A percentile compares a stretch with the other conserved stretches of the same genome.
These are phyloP conservation scores for Ammodytes marinus DNA, from an alignment of 2,113 vertebrate genomes.

Conservation along the genomic window DNA sequence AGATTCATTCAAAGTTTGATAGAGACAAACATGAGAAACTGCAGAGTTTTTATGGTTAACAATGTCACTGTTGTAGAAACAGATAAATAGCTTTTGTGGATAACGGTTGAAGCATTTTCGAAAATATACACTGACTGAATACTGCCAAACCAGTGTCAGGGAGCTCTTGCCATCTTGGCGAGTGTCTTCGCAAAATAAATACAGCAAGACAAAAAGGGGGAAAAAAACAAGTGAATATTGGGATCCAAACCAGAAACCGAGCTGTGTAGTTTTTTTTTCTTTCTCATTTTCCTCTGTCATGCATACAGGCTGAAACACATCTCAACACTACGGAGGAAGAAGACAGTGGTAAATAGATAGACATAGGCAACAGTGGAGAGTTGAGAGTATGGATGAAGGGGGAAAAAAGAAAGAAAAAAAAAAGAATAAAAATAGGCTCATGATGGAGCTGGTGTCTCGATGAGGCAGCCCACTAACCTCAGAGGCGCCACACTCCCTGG, in stretches of 20 bases:
- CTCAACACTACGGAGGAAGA: slow-evolving; percentile 55
- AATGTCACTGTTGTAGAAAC: slow-evolving; percentile 35
- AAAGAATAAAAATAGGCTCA: slow-evolving; percentile 84
- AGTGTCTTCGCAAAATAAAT: slow-evolving; percentile 75
- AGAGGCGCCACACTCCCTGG: slow-evolving; percentile 85
- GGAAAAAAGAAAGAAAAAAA: slow-evolving; percentile 66
- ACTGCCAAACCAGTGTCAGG: slow-evolving; percentile 76
- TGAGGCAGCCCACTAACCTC: slow-evolving; percentile 85
- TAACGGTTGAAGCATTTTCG: slow-evolving; percentile 43
- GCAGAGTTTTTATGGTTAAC: slow-evolving; percentile 27
- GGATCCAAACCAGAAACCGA: slow-evolving; percentile 78
- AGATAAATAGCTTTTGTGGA: slow-evolving; percentile 46
- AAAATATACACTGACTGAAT: slow-evolving; percentile 45
- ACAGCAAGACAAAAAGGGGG: slow-evolving; percentile 56
- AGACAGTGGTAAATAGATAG: slow-evolving; percentile 52
- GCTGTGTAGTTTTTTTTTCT: slow-evolving; percentile 62
- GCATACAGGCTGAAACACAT: slow-evolving; percentile 66
- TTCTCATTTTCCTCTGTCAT: slow-evolving; percentile 74
- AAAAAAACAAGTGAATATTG: slow-evolving; percentile 55
- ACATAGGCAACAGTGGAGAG: slow-evolving; percentile 42
- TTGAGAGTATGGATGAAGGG: slow-evolving; percentile 42
- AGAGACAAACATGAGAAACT: slow-evolving; percentile 27
- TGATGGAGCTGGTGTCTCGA: slow-evolving; percentile 85
- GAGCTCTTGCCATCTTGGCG: slow-evolving; percentile 76
- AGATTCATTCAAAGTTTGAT: slow-evolving; percentile 42